A percentile compares a stretch with the other conserved stretches of the same genome.
Conservation (phyloP, 2,888 invertebrate species). For the Euspilapteryx auroguttella region DNA sequence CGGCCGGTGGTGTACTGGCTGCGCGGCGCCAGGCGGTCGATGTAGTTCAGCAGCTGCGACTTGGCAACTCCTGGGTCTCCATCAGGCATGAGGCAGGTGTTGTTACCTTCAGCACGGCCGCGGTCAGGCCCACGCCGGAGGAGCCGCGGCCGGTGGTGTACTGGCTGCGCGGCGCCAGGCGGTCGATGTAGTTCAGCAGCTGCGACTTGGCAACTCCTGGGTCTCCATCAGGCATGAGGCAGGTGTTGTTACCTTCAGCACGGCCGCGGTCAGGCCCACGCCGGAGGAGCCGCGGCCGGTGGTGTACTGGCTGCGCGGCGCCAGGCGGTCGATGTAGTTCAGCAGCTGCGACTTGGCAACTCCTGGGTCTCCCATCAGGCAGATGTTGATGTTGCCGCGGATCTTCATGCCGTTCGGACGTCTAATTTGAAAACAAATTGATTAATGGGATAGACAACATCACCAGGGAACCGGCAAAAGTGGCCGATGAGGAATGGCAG, state of each 20-base stretch:
- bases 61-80: too few species aligned
- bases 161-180: conserved; percentile 90
- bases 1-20: too few species aligned
- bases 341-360: conserved; percentile 98
- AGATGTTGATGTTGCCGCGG: conserved; percentile 94
- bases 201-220: conserved; percentile 99
- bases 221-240: conserved; percentile 99
- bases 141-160: conserved; percentile 97
- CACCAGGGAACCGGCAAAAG: too few species aligned
- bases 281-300: conserved; percentile 96
- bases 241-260: conserved; percentile 93
- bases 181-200: conserved; percentile 89
- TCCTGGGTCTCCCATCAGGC: conserved; percentile 99
- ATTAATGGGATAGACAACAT: too few species aligned
- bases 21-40: too few species aligned
- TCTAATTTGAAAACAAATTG: too few species aligned
- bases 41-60: too few species aligned
- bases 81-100: too few species aligned
- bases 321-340: conserved; percentile 90
- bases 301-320: conserved; percentile 92
- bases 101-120: conserved; percentile 94
- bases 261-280: conserved; percentile 98
- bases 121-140: conserved; percentile 98
- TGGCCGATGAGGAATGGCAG: too few species aligned
- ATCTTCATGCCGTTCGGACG: conserved; percentile 97